These are phyloP conservation scores for Eucidaris tribuloides DNA, from an alignment of 35 echinoderm and acorn worm species.

Conservation along the genomic window DNA sequence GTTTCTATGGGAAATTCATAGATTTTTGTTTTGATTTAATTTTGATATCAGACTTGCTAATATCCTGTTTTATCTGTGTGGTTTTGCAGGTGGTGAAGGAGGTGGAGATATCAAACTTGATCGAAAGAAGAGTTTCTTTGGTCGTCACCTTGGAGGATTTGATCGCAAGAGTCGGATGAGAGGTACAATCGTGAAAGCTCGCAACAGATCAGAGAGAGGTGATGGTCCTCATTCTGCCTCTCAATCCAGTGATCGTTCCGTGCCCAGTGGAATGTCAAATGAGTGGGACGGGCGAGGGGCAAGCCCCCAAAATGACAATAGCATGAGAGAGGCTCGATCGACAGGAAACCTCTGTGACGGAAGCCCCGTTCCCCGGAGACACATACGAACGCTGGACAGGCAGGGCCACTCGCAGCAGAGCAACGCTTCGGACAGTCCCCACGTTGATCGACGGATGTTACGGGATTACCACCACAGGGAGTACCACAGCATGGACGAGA, in stretches of 20 bases:
- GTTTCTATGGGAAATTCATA: too few relatives aligned
- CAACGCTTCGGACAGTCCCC: slow-evolving; percentile 21
- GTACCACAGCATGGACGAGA: slow-evolving; percentile 24
- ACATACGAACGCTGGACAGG: neutral
- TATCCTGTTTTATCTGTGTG: neutral
- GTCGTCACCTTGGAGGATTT: slow-evolving; percentile 68
- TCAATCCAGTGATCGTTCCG: slow-evolving; percentile 25
- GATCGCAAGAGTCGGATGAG: slow-evolving; percentile 80
- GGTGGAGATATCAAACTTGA: slow-evolving; percentile 70
- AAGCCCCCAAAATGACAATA: slow-evolving; percentile 46
- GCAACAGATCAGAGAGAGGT: neutral
- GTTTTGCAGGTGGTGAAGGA: slow-evolving; percentile 9
- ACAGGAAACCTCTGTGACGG: slow-evolving; percentile 84
- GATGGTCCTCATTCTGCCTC: slow-evolving; percentile 19
- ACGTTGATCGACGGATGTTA: neutral
- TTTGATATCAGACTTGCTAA: too few relatives aligned
- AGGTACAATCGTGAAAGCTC: slow-evolving; percentile 65
- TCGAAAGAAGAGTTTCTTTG: slow-evolving; percentile 99
- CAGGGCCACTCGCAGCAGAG: slow-evolving; percentile 20
- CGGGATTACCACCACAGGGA: slow-evolving; percentile 13
- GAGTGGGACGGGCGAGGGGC: slow-evolving; percentile 88
- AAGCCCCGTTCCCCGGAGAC: slow-evolving; percentile 31
- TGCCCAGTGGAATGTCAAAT: slow-evolving; percentile 67
- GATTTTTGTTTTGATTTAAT: too few relatives aligned
- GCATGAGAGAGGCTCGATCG: slow-evolving; percentile 63